Percentiles rank a stretch among this genome's conserved stretches.
phyloP scores from a whole-genome alignment of 2,888 invertebrate species.

The Nebria salina region DNA sequence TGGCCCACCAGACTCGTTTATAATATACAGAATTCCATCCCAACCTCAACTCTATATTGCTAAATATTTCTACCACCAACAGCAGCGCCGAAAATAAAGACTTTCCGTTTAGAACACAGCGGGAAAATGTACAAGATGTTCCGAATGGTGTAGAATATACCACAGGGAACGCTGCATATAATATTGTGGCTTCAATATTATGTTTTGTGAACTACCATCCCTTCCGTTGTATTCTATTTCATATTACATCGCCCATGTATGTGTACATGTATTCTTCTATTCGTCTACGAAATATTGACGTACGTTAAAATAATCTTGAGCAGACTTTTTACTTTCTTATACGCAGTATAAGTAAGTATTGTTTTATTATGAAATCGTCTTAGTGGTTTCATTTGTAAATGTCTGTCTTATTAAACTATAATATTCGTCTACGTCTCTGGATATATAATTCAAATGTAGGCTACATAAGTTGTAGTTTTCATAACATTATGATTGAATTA shows the following conservation, averaged over 20 bases:
- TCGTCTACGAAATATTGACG: background rate
- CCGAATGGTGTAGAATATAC: background rate
- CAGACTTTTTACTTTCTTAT: no score
- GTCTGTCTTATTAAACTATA: background rate
- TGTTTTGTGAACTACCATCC: slow-evolving; percentile 26
- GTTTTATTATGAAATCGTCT: background rate
- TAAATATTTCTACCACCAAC: slow-evolving; percentile 17
- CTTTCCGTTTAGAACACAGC: background rate
- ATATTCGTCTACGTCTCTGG: background rate
- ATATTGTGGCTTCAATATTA: slow-evolving; percentile 42
- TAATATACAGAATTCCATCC: slow-evolving; percentile 25
- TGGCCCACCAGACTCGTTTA: slow-evolving; percentile 21
- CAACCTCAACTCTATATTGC: slow-evolving; percentile 35
- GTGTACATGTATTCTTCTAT: slow-evolving; percentile 8
- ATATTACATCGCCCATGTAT: slow-evolving; percentile 12
- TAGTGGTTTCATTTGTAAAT: background rate
- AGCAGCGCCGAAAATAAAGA: background rate
- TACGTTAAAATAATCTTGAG: background rate
- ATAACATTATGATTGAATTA: no score
- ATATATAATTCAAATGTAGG: background rate
- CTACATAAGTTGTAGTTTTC: background rate
- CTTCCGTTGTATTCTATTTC: background rate
- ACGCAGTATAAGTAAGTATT: no score
- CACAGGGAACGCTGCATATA: slow-evolving; percentile 34
- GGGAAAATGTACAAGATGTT: background rate